These are phyloP conservation scores for Urocolius indicus DNA, from an alignment of 2,113 vertebrate genomes.

Conservation along the genomic window DNA sequence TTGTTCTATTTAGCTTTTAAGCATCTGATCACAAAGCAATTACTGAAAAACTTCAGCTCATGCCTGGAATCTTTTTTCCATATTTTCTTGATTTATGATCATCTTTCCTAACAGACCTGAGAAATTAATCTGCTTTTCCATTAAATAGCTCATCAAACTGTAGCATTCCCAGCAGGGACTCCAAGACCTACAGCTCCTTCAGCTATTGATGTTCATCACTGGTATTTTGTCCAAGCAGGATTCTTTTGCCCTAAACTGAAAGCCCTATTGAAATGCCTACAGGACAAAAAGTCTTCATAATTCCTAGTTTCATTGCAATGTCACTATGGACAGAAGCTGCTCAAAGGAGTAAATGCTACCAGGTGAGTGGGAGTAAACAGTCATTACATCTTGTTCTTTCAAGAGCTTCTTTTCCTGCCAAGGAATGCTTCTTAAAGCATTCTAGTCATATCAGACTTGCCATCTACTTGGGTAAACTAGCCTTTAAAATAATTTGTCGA, in stretches of 20 bases:
- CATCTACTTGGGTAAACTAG: constrained; percentile 50
- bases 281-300: not conserved
- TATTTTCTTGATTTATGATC: not conserved
- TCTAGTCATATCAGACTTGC: constrained; percentile 24
- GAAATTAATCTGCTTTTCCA: not conserved
- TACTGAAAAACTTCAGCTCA: not conserved
- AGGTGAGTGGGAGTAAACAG: constrained; percentile 2
- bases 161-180: not conserved
- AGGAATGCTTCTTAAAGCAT: constrained; percentile 1
- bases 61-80: not conserved
- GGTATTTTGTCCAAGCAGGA: not conserved
- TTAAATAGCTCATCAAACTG: not conserved
- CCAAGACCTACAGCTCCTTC: not conserved
- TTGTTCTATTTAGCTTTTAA: not conserved
- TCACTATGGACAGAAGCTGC: not conserved
- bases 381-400: not conserved
- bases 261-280: not conserved
- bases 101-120: not conserved
- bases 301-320: not conserved
- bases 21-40: not conserved
- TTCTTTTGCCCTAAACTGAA: not conserved
- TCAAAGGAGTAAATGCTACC: not conserved
- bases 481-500: constrained; percentile 74
- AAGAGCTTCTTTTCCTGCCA: not conserved
- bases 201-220: not conserved